A percentile compares a stretch with the other conserved stretches of the same genome.
Conservation (phyloP, 2,797 vertebrate species). For the Rousettus madagascariensis region DNA sequence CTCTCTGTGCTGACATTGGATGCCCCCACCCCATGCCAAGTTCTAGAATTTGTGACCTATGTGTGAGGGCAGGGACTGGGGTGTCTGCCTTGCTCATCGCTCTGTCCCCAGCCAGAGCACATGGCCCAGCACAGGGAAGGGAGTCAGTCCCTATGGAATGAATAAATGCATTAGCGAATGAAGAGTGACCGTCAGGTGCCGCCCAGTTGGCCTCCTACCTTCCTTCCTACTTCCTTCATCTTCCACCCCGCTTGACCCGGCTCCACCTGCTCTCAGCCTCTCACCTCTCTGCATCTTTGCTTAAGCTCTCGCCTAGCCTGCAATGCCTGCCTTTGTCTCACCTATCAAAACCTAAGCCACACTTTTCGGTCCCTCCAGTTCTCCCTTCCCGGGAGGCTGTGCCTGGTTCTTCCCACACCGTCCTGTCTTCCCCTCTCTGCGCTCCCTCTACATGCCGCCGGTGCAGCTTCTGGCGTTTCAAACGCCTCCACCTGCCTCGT, state of each 20-base stretch:
- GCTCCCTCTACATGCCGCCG: rapidly evolving
- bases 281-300: not conserved
- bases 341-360: not conserved
- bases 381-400: not conserved
- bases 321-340: not conserved
- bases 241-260: rapidly evolving
- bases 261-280: not conserved
- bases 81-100: rapidly evolving
- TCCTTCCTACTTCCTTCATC: not conserved
- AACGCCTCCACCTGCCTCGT: not conserved
- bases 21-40: not conserved
- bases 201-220: not conserved
- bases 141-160: rapidly evolving
- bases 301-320: not conserved
- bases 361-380: not conserved
- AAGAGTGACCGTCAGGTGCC: rapidly evolving
- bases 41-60: not conserved
- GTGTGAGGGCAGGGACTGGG: not conserved
- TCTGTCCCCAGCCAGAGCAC: not conserved
- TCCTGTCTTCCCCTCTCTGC: not conserved
- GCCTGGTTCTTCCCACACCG: rapidly evolving
- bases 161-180: rapidly evolving
- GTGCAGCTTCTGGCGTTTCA: not conserved
- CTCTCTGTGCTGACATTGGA: not conserved
- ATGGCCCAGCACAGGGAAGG: not conserved